Percentiles rank a stretch among this genome's conserved stretches.
Conservation (phyloP, 2,888 invertebrate species). For the Brenthis hecate region DNA sequence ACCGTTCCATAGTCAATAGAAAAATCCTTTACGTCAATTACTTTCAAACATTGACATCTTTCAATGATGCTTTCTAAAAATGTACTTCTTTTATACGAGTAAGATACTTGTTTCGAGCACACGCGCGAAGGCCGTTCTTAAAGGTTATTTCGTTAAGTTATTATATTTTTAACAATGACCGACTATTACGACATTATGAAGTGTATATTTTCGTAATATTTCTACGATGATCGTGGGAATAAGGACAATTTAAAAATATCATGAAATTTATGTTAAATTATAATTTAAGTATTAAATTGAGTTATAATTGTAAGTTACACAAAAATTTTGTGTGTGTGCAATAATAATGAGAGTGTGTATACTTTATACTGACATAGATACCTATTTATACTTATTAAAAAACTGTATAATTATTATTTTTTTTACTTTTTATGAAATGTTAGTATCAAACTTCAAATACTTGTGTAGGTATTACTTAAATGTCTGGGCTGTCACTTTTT, state of each 20-base stretch:
- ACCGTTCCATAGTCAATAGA: too few relatives aligned
- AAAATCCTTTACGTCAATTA: too few relatives aligned
- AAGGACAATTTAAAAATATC: conserved; percentile 22
- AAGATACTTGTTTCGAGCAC: conserved; percentile 9
- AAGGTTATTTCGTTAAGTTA: conserved; percentile 20
- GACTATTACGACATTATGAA: conserved; percentile 19
- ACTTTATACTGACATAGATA: too few relatives aligned
- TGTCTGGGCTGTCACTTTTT: too few relatives aligned
- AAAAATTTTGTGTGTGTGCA: not conserved
- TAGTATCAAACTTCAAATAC: too few relatives aligned
- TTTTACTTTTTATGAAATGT: too few relatives aligned
- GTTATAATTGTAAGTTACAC: not conserved
- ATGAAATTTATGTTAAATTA: conserved; percentile 19
- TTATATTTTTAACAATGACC: conserved; percentile 31
- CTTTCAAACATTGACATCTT: too few relatives aligned
- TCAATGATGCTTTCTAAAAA: not conserved
- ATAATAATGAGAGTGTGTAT: too few relatives aligned
- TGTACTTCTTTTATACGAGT: conserved; percentile 1
- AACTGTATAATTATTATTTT: too few relatives aligned
- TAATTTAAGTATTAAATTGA: not conserved
- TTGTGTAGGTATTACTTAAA: too few relatives aligned
- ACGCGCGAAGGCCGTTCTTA: conserved; percentile 23
- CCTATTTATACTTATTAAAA: too few relatives aligned
- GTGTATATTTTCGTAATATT: conserved; percentile 32
- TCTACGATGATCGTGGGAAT: conserved; percentile 36